A percentile compares a stretch with the other conserved stretches of the same genome.
phyloP scores from a whole-genome alignment of 2,888 invertebrate genomes.

The Melieria crassipennis region DNA sequence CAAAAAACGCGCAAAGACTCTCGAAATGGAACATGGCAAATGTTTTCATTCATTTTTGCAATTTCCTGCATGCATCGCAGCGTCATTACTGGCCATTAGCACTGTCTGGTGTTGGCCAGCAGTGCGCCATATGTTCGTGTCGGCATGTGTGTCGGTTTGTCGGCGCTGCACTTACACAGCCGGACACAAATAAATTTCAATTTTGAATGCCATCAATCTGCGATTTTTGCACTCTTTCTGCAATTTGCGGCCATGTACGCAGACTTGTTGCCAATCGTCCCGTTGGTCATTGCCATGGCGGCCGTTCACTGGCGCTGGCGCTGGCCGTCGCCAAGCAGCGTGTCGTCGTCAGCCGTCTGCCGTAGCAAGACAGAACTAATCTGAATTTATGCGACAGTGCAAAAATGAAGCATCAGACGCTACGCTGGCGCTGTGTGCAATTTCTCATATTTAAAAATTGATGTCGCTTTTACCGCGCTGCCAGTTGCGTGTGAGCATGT shows the following conservation, averaged over 20 bases:
- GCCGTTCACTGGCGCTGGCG: constrained; percentile 10
- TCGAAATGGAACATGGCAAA: too few species aligned
- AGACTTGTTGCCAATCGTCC: constrained; percentile 20
- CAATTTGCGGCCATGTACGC: constrained; percentile 40
- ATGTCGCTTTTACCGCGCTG: background rate
- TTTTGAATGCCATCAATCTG: constrained; percentile 48
- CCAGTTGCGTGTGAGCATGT: background rate
- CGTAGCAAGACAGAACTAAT: constrained; percentile 21
- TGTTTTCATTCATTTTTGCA: too few species aligned
- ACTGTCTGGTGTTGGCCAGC: too few species aligned
- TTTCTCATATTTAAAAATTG: constrained; percentile 40
- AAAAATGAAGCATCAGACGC: constrained; percentile 29
- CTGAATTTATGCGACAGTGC: constrained; percentile 36
- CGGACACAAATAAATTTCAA: constrained; percentile 44
- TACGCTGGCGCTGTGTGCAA: constrained; percentile 17
- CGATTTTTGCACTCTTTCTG: constrained; percentile 40
- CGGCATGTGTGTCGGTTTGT: background rate
- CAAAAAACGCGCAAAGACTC: too few species aligned
- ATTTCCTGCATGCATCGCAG: too few species aligned
- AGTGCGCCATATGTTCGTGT: background rate
- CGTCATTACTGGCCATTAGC: too few species aligned
- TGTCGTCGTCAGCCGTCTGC: too few species aligned
- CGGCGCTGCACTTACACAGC: background rate
- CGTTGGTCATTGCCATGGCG: too few species aligned
- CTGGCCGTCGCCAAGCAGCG: background rate